These are phyloP conservation scores for Protophormia terraenovae DNA, from an alignment of 2,888 invertebrate species.

Conservation along the genomic window DNA sequence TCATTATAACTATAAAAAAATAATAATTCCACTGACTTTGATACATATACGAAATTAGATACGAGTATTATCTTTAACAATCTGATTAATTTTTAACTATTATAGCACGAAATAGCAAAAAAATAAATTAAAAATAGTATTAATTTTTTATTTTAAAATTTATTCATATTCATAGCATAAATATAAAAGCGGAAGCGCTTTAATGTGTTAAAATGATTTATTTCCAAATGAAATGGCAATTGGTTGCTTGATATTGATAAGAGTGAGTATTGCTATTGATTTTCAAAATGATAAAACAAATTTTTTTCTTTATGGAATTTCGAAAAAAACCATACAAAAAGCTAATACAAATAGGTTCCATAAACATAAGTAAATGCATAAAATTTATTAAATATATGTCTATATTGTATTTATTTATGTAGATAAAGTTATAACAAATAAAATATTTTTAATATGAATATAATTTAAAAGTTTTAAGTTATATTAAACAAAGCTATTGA, in stretches of 20 bases:
- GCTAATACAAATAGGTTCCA: neutral
- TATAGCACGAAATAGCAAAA: neutral
- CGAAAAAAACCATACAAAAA: neutral
- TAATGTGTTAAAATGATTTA: conserved; percentile 21
- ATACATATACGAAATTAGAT: neutral
- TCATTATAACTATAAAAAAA: neutral
- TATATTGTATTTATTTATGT: neutral
- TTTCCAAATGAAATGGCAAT: neutral
- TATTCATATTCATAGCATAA: neutral
- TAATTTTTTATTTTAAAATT: neutral
- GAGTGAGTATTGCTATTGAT: too few species aligned
- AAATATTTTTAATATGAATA: neutral
- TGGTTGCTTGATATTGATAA: neutral
- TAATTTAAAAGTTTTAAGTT: neutral
- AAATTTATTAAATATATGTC: neutral
- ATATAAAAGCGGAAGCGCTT: conserved; percentile 14
- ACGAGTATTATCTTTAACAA: neutral
- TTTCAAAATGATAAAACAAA: neutral
- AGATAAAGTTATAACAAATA: too few species aligned
- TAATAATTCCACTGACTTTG: neutral
- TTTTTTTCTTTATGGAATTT: neutral
- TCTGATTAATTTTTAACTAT: neutral
- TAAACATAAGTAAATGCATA: too few species aligned
- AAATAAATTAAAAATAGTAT: neutral
- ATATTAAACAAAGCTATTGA: neutral